Evolutionary conservation across 2,888 invertebrate genomes (phyloP).

Genomic region (Apomyelois bistriatella): DNA sequence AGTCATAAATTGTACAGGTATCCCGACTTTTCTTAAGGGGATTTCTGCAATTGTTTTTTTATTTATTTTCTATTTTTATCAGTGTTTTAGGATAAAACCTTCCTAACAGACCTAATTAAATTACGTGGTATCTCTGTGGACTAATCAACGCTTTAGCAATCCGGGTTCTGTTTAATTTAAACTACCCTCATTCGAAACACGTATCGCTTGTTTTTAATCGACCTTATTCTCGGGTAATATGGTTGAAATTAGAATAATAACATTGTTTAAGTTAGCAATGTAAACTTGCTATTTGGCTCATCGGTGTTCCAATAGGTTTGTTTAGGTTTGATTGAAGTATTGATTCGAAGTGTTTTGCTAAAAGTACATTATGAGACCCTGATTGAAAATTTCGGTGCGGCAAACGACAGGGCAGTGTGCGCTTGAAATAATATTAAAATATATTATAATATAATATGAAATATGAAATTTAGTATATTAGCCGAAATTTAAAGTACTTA

Average conservation of each 20-base stretch:
- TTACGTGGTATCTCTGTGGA: conserved; percentile 2
- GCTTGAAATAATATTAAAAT: too few relatives aligned
- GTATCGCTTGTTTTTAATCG: neutral
- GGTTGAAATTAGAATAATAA: neutral
- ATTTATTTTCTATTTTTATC: too few relatives aligned
- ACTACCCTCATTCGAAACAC: conserved; percentile 7
- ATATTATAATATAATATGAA: too few relatives aligned
- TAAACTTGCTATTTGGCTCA: neutral
- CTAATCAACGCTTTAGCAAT: conserved; percentile 9
- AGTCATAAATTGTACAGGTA: too few relatives aligned
- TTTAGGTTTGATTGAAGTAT: neutral
- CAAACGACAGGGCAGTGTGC: too few relatives aligned
- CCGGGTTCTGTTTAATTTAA: conserved; percentile 1
- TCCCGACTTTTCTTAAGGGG: too few relatives aligned
- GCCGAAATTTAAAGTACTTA: too few relatives aligned
- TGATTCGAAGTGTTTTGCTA: neutral
- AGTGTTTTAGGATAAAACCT: too few relatives aligned
- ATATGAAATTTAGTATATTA: too few relatives aligned
- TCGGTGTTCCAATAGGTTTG: neutral
- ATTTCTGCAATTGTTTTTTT: too few relatives aligned
- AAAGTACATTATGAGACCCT: too few relatives aligned
- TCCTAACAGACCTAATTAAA: neutral
- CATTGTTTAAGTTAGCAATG: neutral
- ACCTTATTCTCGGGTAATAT: neutral
- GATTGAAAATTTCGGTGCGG: too few relatives aligned